These are phyloP conservation scores for Equus przewalskii DNA, from an alignment of 2,113 vertebrate species.

Conservation along the genomic window DNA sequence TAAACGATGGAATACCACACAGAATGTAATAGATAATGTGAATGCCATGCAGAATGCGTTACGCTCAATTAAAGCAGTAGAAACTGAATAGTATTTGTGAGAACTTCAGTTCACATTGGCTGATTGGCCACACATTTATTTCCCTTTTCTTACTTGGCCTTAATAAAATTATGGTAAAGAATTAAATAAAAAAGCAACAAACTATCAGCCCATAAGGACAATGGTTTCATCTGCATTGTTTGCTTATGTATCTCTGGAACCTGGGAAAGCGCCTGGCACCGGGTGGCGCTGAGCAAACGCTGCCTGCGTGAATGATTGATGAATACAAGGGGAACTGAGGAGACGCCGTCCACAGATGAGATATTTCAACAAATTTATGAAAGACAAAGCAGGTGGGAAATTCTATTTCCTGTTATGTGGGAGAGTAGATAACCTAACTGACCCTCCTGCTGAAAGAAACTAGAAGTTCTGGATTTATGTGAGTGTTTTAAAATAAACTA, in stretches of 20 bases:
- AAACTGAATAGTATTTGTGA: not conserved
- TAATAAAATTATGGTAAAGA: constrained; percentile 19
- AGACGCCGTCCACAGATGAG: not conserved
- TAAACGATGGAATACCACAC: not conserved
- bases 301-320: not conserved
- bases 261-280: not conserved
- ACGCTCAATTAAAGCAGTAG: not conserved
- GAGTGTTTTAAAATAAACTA: not conserved
- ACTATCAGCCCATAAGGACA: not conserved
- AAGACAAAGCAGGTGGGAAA: not conserved
- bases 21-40: not conserved
- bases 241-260: not conserved
- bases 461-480: not conserved
- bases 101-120: not conserved
- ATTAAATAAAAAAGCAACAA: not conserved
- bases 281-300: not conserved
- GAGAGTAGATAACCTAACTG: not conserved
- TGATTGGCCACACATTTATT: not conserved
- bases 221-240: not conserved
- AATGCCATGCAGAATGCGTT: not conserved
- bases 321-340: not conserved
- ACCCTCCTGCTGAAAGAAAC: not conserved
- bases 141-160: not conserved
- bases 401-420: not conserved
- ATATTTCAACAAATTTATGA: not conserved